Evolutionary conservation across 2,113 vertebrate species (phyloP).

Genomic region (Pao palembangensis): DNA sequence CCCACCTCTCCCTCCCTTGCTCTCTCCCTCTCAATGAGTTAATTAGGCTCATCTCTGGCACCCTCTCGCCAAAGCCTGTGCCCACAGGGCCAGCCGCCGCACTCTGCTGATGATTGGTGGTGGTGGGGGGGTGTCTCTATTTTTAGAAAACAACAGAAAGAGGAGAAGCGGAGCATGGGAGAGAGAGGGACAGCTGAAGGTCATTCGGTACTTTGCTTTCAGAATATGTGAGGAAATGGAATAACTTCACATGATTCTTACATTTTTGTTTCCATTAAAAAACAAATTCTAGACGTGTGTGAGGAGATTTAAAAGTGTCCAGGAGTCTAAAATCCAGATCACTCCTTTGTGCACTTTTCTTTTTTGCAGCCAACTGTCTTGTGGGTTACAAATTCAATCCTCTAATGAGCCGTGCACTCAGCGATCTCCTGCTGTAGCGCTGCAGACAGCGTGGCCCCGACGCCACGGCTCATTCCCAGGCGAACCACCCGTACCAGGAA

Average conservation of each 20-base stretch:
- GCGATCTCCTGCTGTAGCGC: conserved; percentile 17
- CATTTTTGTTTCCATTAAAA: too few species aligned
- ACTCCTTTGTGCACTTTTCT: background rate
- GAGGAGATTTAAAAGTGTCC: too few species aligned
- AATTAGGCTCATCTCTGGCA: conserved; percentile 75
- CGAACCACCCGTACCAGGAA: conserved; percentile 15
- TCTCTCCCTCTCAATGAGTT: conserved; percentile 69
- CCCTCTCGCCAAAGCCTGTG: conserved; percentile 61
- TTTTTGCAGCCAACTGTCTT: conserved; percentile 9
- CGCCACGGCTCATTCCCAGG: conserved; percentile 20
- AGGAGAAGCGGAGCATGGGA: conserved; percentile 29
- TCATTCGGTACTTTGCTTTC: conserved; percentile 52
- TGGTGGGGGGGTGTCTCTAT: conserved; percentile 50
- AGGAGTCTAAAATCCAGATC: too few species aligned
- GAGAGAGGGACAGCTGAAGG: conserved; percentile 65
- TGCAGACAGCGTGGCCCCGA: conserved; percentile 13
- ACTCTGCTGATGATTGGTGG: conserved; percentile 47
- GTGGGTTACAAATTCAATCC: conserved; percentile 24
- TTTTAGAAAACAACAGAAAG: conserved; percentile 74
- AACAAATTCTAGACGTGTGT: too few species aligned
- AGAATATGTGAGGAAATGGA: conserved; percentile 18
- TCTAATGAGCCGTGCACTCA: conserved; percentile 34
- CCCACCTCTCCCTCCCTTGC: conserved; percentile 26
- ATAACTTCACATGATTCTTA: background rate
- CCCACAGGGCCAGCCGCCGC: conserved; percentile 64